phyloP scores from a whole-genome alignment of 2,797 vertebrate species.

The Potorous gilbertii region DNA sequence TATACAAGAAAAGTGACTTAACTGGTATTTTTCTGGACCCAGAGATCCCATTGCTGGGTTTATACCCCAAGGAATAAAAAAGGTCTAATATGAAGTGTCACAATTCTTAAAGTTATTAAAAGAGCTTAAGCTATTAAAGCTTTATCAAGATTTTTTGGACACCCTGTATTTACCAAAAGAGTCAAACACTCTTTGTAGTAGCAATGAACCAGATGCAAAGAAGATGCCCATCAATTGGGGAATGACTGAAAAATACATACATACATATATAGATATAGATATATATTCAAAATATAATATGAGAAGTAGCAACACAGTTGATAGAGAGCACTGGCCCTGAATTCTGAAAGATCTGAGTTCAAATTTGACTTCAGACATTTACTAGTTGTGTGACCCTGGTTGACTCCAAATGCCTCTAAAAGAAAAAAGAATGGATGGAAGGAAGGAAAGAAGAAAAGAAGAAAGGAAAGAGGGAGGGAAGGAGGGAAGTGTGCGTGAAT shows the following conservation, averaged over 20 bases:
- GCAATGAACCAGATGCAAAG: background rate
- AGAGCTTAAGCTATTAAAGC: background rate
- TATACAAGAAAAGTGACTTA: background rate
- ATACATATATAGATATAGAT: too few relatives aligned
- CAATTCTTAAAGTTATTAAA: background rate
- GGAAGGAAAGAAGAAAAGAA: too few relatives aligned
- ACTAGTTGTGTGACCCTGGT: background rate
- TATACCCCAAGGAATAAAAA: background rate
- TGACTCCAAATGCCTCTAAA: background rate
- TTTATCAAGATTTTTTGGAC: background rate
- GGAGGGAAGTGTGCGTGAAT: background rate
- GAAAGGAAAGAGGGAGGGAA: background rate
- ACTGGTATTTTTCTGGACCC: background rate
- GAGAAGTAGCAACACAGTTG: background rate
- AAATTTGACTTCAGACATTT: background rate
- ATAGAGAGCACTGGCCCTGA: background rate
- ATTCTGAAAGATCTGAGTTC: background rate
- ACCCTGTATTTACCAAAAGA: background rate
- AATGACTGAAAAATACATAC: background rate
- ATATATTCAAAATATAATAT: background rate
- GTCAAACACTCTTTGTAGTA: background rate
- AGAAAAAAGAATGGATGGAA: background rate
- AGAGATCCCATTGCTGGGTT: background rate
- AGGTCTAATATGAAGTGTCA: background rate
- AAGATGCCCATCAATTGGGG: background rate